Conservation (phyloP, 2,797 vertebrate species). For the Simalia tracyae region DNA sequence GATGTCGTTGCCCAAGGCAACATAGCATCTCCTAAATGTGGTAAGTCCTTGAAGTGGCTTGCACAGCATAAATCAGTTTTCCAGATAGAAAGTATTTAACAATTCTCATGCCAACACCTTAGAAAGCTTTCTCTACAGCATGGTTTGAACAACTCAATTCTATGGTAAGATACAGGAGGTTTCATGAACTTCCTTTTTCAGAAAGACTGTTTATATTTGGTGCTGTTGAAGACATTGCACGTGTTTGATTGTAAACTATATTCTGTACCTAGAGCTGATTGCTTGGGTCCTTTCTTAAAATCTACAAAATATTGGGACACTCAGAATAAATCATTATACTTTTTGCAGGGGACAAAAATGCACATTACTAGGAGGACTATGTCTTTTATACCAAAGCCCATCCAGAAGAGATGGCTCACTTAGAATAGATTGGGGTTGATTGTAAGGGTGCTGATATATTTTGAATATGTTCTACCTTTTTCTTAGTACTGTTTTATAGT, state of each 20-base stretch:
- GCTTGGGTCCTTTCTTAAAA: not conserved
- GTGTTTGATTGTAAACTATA: not conserved
- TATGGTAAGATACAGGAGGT: not conserved
- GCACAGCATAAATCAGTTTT: not conserved
- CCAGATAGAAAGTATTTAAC: not conserved
- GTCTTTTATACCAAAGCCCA: not conserved
- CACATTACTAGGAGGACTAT: not conserved
- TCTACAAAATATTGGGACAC: not conserved
- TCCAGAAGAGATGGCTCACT: not conserved
- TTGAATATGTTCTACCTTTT: not conserved
- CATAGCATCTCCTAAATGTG: not conserved
- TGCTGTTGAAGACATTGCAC: not conserved
- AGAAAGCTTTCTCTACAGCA: not conserved
- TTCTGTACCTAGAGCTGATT: not conserved
- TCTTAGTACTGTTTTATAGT: not conserved
- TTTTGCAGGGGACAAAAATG: not conserved
- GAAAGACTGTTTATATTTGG: not conserved
- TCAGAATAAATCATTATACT: not conserved
- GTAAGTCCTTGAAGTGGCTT: not conserved
- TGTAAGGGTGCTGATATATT: not conserved
- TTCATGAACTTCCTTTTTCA: not conserved
- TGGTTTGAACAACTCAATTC: not conserved
- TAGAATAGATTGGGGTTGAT: not conserved
- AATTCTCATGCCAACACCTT: not conserved
- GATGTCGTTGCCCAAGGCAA: not conserved